Conservation (phyloP, 2,113 vertebrate species). For the Alectura lathami region DNA sequence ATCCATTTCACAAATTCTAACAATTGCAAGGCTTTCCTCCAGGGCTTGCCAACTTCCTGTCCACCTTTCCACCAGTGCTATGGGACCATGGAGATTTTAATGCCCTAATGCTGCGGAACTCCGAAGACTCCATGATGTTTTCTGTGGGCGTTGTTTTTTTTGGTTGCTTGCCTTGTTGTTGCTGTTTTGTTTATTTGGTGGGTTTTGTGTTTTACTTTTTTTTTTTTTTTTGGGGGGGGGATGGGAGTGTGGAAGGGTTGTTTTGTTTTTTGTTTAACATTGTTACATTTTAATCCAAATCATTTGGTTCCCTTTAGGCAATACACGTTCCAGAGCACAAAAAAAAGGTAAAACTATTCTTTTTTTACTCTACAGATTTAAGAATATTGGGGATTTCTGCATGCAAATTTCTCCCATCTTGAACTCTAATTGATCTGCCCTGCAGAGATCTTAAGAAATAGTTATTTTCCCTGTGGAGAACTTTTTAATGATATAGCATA, state of each 20-base stretch:
- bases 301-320: not conserved
- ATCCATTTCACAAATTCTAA: not conserved
- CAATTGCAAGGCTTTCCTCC: not conserved
- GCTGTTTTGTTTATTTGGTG: too few relatives aligned
- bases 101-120: not conserved
- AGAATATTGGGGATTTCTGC: not conserved
- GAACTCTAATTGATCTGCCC: not conserved
- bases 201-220: not conserved
- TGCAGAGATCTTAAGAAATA: not conserved
- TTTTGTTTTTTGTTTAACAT: not conserved
- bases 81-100: not conserved
- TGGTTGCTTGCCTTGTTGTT: accelerated
- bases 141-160: accelerated
- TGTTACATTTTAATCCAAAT: not conserved
- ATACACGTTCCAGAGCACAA: not conserved
- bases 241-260: not conserved
- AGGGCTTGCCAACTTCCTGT: not conserved
- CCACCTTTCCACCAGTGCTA: not conserved
- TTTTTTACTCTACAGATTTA: not conserved
- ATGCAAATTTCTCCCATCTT: not conserved
- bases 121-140: not conserved
- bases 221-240: not conserved
- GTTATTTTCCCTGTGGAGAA: not conserved
- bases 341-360: not conserved
- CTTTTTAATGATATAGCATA: not conserved